phyloP scores from a whole-genome alignment of 2,797 vertebrate species.

The Rhynchotus rufescens region DNA sequence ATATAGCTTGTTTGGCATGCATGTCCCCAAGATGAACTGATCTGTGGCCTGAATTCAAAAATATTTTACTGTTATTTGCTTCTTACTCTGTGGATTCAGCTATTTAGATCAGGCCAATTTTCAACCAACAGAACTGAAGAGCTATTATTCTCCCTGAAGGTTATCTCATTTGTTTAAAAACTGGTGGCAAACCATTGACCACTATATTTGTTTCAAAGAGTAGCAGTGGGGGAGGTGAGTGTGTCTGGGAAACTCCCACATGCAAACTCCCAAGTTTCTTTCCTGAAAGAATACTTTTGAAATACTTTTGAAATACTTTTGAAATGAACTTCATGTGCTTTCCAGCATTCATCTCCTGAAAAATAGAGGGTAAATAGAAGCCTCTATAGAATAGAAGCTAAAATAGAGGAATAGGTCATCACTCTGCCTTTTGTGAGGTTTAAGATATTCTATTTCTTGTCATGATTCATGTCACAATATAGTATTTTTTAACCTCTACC shows the following conservation, averaged over 20 bases:
- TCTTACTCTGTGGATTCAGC: conserved; percentile 22
- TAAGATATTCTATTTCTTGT: not conserved
- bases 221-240: not conserved
- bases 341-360: not conserved
- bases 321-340: not conserved
- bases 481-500: not conserved
- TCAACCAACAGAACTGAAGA: conserved; percentile 42
- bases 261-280: conserved; percentile 17
- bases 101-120: conserved; percentile 64
- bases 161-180: conserved; percentile 49
- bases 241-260: not conserved
- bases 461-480: not conserved
- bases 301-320: not conserved
- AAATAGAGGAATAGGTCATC: not conserved
- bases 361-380: too few species aligned
- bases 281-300: conserved; percentile 41
- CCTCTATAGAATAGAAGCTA: not conserved
- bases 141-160: conserved; percentile 27
- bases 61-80: conserved; percentile 25
- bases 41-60: conserved; percentile 54
- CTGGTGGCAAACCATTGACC: conserved; percentile 40
- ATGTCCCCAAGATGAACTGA: not conserved
- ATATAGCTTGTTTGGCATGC: not conserved
- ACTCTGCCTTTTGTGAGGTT: not conserved
- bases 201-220: not conserved